Evolutionary conservation across 2,888 invertebrate genomes (phyloP).

Genomic region (Callyntrura guangdongensis): DNA sequence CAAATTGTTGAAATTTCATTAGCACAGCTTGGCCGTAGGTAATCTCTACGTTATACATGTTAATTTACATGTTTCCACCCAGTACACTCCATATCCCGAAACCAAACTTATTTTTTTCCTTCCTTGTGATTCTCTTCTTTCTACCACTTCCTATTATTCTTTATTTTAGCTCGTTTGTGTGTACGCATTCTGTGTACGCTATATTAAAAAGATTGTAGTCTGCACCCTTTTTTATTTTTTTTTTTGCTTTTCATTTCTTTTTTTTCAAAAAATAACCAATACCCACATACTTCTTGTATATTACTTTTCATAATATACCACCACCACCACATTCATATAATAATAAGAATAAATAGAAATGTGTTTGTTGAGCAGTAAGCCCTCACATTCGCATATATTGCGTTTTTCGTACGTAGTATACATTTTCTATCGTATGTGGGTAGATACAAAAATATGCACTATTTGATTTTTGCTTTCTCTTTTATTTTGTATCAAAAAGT

Average conservation of each 20-base stretch:
- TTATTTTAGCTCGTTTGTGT: conserved; percentile 20
- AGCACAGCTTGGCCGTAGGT: neutral
- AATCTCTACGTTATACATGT: neutral
- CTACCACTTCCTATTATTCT: conserved; percentile 1
- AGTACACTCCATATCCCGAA: neutral
- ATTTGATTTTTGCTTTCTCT: conserved; percentile 50
- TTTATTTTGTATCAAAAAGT: neutral
- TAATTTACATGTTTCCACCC: conserved; percentile 8
- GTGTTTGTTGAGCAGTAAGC: conserved; percentile 29
- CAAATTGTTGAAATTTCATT: neutral
- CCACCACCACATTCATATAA: conserved; percentile 17
- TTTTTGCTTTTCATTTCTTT: conserved; percentile 29
- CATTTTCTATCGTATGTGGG: neutral
- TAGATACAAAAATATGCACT: conserved; percentile 30
- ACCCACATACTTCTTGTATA: conserved; percentile 33
- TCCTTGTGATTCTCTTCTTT: neutral
- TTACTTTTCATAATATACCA: conserved; percentile 28
- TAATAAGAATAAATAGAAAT: conserved; percentile 41
- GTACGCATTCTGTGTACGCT: conserved; percentile 10
- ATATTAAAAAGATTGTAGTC: conserved; percentile 19
- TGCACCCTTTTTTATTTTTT: conserved; percentile 23
- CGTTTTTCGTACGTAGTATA: conserved; percentile 31
- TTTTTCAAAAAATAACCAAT: conserved; percentile 44
- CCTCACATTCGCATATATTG: neutral
- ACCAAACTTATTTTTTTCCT: neutral